Conservation (phyloP, 2,888 invertebrate species). For the Philereme transversata region DNA sequence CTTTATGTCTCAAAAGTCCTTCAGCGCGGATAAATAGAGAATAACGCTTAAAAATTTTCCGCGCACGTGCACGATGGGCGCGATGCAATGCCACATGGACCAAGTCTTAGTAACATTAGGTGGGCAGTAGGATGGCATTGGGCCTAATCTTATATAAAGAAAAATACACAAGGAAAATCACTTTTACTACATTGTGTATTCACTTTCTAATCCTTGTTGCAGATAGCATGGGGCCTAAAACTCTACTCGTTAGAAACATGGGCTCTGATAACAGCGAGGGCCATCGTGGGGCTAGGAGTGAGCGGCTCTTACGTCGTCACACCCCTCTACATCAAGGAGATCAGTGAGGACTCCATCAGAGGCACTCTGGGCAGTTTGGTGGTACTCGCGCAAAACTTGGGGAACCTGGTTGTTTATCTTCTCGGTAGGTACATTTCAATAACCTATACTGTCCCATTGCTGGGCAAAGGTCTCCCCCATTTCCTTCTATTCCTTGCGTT, state of each 20-base stretch:
- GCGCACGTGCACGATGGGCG: no score
- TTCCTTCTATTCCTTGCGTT: no score
- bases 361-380: constrained; percentile 40
- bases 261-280: constrained; percentile 73
- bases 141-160: background rate
- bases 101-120: background rate
- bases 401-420: constrained; percentile 69
- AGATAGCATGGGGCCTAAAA: constrained; percentile 73
- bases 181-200: no score
- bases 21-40: no score
- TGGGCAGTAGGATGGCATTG: background rate
- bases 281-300: constrained; percentile 70
- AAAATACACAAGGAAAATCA: no score
- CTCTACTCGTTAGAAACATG: constrained; percentile 72
- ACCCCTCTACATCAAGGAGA: constrained; percentile 76
- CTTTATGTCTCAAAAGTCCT: no score
- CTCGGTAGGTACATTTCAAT: constrained; percentile 55
- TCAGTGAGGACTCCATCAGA: constrained; percentile 73
- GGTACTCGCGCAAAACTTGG: constrained; percentile 49
- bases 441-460: no score
- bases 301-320: constrained; percentile 76
- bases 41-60: no score
- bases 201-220: constrained; percentile 32
- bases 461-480: no score
- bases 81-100: background rate